Evolutionary conservation across 1,140 invertebrate genomes (phyloP).

Genomic region (Gonatopus flavifemur): DNA sequence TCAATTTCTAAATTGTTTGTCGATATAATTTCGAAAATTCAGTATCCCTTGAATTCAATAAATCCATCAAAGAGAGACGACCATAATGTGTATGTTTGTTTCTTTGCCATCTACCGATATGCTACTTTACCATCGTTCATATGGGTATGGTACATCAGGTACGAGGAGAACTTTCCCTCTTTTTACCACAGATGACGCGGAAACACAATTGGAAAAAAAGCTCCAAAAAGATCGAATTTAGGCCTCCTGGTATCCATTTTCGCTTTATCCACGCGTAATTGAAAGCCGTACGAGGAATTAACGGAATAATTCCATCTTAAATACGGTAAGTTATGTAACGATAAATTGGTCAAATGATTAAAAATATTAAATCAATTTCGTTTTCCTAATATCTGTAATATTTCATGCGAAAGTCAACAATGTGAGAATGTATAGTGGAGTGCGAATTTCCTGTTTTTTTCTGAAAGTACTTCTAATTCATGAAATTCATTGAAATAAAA

Average conservation of each 20-base stretch:
- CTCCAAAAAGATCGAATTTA: too few species aligned
- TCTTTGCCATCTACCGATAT: too few species aligned
- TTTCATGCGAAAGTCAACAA: not conserved
- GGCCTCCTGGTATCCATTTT: slow-evolving; percentile 26
- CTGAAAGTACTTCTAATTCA: not conserved
- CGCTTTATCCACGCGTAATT: slow-evolving; percentile 11
- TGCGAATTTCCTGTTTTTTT: not conserved
- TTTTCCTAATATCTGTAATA: not conserved
- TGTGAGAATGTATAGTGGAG: not conserved
- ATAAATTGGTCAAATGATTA: not conserved
- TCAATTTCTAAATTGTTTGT: too few species aligned
- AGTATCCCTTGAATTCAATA: too few species aligned
- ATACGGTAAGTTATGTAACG: slow-evolving; percentile 25
- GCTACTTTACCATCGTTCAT: too few species aligned
- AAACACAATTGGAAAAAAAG: too few species aligned
- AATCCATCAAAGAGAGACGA: too few species aligned
- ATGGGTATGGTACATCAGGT: too few species aligned
- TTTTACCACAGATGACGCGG: too few species aligned
- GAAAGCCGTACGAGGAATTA: slow-evolving; percentile 16
- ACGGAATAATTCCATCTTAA: slow-evolving; percentile 11
- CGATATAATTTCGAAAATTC: too few species aligned
- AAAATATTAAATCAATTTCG: not conserved
- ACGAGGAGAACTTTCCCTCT: too few species aligned
- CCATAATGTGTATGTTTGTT: too few species aligned
- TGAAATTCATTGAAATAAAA: not conserved